Evolutionary conservation across 1,140 invertebrate species (phyloP), one percentile per base, ranked within the genome.

Genomic region (Musca domestica): DNA sequence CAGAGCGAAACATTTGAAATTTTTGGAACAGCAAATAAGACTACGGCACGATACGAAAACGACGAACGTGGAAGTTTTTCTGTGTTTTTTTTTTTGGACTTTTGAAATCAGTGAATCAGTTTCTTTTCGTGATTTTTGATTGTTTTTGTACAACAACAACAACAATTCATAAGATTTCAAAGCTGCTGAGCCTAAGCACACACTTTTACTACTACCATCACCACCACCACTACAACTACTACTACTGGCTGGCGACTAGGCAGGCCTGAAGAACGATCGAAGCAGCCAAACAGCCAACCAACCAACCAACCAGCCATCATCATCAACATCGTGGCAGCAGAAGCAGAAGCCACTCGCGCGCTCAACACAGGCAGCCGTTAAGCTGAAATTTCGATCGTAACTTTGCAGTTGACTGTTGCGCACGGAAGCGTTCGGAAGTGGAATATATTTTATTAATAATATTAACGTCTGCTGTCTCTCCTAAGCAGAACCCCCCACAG

Each of bases 401-500:
- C 78, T 80, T 77, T 80, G 78, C 78, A 80, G 78, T 80, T 78
- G 76, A 80, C 75, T 77, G 73, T 80, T 72, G 78, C 75, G 78
- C 76, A 80, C 78, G 76, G 78, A 80, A 80, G 78, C 78, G 78
- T 80, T 80, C 78, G 78, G 78, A 80, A 80, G 78, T 80, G 78
- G 74, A 80, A 80, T 78, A 80, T 80, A 78, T 78, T 80, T 78
- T 80, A 80, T 80, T 80, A 80, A 70, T 69, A 71, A 63, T 69
- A 70, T 61, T 69, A 63, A 66, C 52, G 64, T 61, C 56, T 61
- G 30, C 61, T 47, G 66, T 47, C 22, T 67, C 46, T 46, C 30
- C 25, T 20, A 61, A 58, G 20, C 49, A 49, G 51, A 48, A 25
- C 19, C 52, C 20, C 49, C n/a, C 25, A 30, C 25, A 51, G 48